Conservation (phyloP, 30 jellyfish, hydroid and myxozoan species). For the Aurelia sp. region DNA sequence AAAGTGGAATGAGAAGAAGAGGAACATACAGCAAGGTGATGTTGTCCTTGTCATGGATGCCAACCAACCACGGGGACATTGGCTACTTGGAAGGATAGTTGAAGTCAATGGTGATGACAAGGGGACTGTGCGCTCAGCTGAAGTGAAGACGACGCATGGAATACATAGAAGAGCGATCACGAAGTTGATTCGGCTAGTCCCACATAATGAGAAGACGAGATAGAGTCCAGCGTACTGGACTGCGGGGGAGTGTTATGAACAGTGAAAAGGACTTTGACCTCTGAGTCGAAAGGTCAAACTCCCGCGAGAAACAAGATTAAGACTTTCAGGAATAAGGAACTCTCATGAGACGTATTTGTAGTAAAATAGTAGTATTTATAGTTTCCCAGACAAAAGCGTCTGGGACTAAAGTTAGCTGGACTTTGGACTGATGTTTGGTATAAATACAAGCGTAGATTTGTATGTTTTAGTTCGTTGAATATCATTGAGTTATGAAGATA, state of each 20-base stretch:
- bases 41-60: slow-evolving; percentile 40
- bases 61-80: slow-evolving; percentile 40
- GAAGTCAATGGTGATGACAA: slow-evolving; percentile 34
- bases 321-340: no score
- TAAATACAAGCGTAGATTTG: no score
- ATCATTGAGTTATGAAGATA: no score
- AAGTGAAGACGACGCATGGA: slow-evolving; percentile 5
- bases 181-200: slow-evolving; percentile 27
- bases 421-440: no score
- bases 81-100: slow-evolving; percentile 41
- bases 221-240: slow-evolving; percentile 59
- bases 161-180: slow-evolving; percentile 23
- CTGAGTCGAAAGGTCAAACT: no score
- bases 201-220: slow-evolving; percentile 34
- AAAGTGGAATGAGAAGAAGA: slow-evolving; percentile 29
- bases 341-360: no score
- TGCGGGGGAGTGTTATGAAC: slow-evolving; percentile 47
- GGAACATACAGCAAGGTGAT: slow-evolving; percentile 23
- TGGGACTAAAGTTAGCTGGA: no score
- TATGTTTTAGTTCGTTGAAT: no score
- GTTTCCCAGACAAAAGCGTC: no score
- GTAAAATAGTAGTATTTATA: no score
- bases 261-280: no score
- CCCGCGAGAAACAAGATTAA: no score
- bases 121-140: slow-evolving; percentile 37